phyloP scores from a whole-genome alignment of 2,797 vertebrate species.

The Sebastes glaucus region DNA sequence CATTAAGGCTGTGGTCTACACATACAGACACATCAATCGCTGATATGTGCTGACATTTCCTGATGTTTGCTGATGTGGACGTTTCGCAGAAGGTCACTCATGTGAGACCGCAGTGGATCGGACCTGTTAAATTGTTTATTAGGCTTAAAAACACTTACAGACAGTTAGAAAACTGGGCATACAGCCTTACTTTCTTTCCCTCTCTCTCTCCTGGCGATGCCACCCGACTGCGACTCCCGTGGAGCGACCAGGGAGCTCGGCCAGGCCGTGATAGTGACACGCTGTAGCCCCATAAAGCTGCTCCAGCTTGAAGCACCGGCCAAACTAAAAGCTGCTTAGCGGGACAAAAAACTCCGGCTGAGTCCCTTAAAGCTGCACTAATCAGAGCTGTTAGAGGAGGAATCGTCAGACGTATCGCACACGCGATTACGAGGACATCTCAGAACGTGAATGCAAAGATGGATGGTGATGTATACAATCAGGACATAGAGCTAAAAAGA shows the following conservation, averaged over 20 bases:
- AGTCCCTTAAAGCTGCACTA: slow-evolving; percentile 77
- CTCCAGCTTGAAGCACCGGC: slow-evolving; percentile 34
- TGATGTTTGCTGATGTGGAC: slow-evolving; percentile 25
- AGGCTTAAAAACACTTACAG: background rate
- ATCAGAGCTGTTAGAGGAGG: slow-evolving; percentile 72
- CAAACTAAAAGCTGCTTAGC: slow-evolving; percentile 78
- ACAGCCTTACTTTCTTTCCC: background rate
- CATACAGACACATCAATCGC: background rate
- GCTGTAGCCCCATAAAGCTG: slow-evolving; percentile 47
- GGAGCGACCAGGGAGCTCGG: slow-evolving; percentile 21
- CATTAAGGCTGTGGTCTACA: slow-evolving; percentile 13
- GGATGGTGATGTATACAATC: background rate
- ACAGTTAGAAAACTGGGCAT: background rate
- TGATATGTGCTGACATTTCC: slow-evolving; percentile 43
- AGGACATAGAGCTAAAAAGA: background rate
- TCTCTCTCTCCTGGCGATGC: background rate
- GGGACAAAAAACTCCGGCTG: slow-evolving; percentile 59
- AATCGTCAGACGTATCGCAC: slow-evolving; percentile 49
- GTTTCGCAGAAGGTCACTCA: slow-evolving; percentile 8
- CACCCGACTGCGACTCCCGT: background rate
- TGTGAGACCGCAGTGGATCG: background rate
- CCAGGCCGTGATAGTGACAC: slow-evolving; percentile 64
- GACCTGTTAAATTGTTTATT: slow-evolving; percentile 4
- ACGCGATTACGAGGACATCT: slow-evolving; percentile 52
- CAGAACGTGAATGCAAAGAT: background rate